phyloP scores from a whole-genome alignment of 1,140 invertebrate species.

The Lepidurus apus region DNA sequence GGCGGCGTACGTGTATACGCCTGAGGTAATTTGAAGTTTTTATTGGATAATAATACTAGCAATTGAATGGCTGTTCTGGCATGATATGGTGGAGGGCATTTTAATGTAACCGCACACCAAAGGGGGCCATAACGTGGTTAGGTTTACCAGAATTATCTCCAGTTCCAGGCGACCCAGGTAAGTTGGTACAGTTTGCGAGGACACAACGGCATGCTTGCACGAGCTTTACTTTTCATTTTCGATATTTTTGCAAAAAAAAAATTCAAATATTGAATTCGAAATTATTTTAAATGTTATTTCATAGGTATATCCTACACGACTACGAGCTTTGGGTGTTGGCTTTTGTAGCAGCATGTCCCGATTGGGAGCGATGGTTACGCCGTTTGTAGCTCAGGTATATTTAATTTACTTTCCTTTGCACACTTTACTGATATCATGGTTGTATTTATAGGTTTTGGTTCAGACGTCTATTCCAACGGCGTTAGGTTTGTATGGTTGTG shows the following conservation, averaged over 20 bases:
- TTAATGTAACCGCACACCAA: neutral
- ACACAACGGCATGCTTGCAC: neutral
- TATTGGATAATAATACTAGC: slow-evolving; percentile 11
- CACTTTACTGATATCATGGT: slow-evolving; percentile 28
- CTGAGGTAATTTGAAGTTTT: slow-evolving; percentile 59
- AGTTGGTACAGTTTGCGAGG: neutral
- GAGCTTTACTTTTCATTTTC: slow-evolving; percentile 34
- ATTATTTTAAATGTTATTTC: slow-evolving; percentile 19
- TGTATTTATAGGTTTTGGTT: slow-evolving; percentile 54
- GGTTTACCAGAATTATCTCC: neutral
- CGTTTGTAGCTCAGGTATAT: slow-evolving; percentile 82
- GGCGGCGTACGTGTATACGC: slow-evolving; percentile 91
- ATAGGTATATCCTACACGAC: slow-evolving; percentile 77
- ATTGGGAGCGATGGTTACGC: slow-evolving; percentile 85
- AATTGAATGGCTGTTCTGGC: neutral
- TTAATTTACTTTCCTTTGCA: slow-evolving; percentile 23
- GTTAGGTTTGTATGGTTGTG: slow-evolving; percentile 63
- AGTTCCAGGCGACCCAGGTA: neutral
- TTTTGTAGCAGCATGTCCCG: slow-evolving; percentile 84
- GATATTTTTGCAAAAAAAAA: no score
- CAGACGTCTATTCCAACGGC: slow-evolving; percentile 65
- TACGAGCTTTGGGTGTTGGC: slow-evolving; percentile 79
- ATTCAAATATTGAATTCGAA: no score
- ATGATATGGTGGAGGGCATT: neutral
- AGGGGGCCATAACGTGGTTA: neutral